phyloP scores from a whole-genome alignment of 2,113 vertebrate species.

The Centropus unirufus region DNA sequence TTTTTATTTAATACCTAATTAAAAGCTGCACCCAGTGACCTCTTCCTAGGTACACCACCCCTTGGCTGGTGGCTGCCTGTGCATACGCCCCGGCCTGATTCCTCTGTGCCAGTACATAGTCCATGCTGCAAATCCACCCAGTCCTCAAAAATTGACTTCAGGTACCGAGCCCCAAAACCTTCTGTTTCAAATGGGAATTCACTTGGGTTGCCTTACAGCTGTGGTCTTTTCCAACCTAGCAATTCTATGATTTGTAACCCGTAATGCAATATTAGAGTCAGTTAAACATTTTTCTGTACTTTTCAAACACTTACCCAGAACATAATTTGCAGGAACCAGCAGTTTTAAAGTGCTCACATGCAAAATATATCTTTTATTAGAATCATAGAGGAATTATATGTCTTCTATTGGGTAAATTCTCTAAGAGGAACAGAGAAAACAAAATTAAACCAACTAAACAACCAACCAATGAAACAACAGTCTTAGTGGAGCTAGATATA shows the following conservation, averaged over 20 bases:
- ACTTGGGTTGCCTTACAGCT: background rate
- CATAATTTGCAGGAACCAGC: background rate
- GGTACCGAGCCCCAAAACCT: background rate
- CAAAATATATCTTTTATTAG: background rate
- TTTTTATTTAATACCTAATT: background rate
- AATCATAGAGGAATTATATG: background rate
- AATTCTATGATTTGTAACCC: background rate
- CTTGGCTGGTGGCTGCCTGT: background rate
- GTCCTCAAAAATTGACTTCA: background rate
- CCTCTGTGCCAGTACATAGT: background rate
- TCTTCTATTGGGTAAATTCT: background rate
- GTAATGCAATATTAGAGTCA: background rate
- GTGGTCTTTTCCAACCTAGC: too few relatives aligned
- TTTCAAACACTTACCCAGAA: background rate
- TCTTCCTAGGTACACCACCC: background rate
- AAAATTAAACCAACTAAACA: rapidly evolving
- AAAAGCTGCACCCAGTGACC: background rate
- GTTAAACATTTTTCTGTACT: background rate
- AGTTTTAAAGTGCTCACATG: background rate
- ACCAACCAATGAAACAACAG: rapidly evolving
- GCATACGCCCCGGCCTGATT: rapidly evolving
- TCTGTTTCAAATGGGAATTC: background rate
- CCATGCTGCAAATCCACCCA: background rate
- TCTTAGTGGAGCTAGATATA: background rate
- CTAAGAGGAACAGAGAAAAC: background rate